phyloP scores from a whole-genome alignment of 2,797 vertebrate species.

The Pachyuromys duprasi region DNA sequence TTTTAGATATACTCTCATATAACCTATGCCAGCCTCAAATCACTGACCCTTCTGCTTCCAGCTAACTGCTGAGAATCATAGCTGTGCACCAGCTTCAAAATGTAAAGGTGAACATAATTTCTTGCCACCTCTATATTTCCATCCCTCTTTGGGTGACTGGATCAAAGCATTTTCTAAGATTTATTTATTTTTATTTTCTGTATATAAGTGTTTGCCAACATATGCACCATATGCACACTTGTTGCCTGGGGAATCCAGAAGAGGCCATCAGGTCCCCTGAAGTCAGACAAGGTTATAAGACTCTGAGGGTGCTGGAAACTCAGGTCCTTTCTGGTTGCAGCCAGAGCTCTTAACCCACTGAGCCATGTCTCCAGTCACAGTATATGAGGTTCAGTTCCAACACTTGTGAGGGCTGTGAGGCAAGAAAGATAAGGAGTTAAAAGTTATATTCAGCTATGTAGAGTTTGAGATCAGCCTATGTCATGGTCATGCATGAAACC shows the following conservation, averaged over 20 bases:
- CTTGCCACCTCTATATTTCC: slow-evolving; percentile 48
- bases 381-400: too few relatives aligned
- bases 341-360: neutral
- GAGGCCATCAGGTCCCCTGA: neutral
- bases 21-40: neutral
- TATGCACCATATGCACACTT: too few relatives aligned
- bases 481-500: neutral
- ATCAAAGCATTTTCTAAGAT: slow-evolving; percentile 55
- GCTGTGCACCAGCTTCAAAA: neutral
- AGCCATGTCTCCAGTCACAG: neutral
- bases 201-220: neutral
- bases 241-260: too few relatives aligned
- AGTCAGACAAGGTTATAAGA: neutral
- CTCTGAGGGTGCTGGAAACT: neutral
- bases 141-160: slow-evolving; percentile 21
- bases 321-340: neutral
- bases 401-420: neutral
- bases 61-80: neutral
- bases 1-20: neutral
- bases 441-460: neutral
- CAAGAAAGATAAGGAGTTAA: neutral
- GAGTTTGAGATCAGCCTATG: neutral
- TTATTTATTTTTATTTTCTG: slow-evolving; percentile 41
- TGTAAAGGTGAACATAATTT: slow-evolving; percentile 35
- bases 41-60: neutral